Evolutionary conservation across 2,113 vertebrate species (phyloP).

Genomic region (Vicugna pacos): DNA sequence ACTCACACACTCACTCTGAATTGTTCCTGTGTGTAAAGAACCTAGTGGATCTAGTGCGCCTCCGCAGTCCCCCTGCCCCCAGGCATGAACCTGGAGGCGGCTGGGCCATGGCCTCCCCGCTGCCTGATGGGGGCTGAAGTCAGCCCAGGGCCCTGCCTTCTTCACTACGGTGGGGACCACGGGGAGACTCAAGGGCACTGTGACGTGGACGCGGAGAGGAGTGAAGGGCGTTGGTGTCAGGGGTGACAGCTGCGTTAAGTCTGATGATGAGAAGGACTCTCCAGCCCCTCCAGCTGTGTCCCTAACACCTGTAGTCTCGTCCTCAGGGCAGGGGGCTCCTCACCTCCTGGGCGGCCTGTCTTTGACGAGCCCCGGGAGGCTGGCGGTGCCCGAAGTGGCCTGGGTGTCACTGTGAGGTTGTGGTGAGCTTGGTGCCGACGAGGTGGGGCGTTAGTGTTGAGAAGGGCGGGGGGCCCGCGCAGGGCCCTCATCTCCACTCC

Average conservation of each 20-base stretch:
- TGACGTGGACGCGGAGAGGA: not conserved
- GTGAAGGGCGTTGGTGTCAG: rapidly evolving
- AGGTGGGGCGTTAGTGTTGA: not conserved
- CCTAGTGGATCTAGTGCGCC: no score
- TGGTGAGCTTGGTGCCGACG: not conserved
- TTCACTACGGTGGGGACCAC: rapidly evolving
- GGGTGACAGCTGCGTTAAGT: not conserved
- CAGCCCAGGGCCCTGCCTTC: not conserved
- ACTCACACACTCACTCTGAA: not conserved
- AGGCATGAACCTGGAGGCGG: not conserved
- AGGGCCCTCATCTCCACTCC: not conserved
- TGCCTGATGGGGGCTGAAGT: not conserved
- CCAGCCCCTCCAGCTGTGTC: not conserved
- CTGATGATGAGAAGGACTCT: not conserved
- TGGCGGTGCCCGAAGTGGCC: not conserved
- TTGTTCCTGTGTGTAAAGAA: rapidly evolving
- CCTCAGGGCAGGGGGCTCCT: no score
- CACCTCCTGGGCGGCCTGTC: not conserved
- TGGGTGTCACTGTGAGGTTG: rapidly evolving
- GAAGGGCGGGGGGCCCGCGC: rapidly evolving
- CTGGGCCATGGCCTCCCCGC: rapidly evolving
- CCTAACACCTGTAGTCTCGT: not conserved
- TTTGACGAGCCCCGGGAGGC: not conserved
- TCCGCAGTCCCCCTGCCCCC: no score
- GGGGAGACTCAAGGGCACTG: not conserved